These are phyloP conservation scores for Morpho deidamia DNA, from an alignment of 2,888 invertebrate species.

Conservation along the genomic window DNA sequence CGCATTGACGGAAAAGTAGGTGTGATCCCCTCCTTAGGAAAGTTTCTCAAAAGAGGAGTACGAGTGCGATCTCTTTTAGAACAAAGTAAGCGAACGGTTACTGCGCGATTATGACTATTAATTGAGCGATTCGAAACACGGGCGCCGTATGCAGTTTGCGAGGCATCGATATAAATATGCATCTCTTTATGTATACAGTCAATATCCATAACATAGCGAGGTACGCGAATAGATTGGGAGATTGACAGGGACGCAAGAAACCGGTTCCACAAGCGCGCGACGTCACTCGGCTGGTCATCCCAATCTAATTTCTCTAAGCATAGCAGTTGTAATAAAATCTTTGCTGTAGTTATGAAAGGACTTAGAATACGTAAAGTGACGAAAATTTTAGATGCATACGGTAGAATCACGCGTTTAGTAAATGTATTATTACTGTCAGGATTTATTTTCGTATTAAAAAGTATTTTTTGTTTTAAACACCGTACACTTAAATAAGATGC, in stretches of 20 bases:
- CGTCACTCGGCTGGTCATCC: slow-evolving; percentile 12
- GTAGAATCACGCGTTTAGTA: slow-evolving; percentile 23
- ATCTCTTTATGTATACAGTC: slow-evolving; percentile 1
- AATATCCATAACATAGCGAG: neutral
- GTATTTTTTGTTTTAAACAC: slow-evolving; percentile 31
- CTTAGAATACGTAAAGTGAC: slow-evolving; percentile 19
- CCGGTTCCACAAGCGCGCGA: neutral
- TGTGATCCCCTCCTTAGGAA: slow-evolving; percentile 23
- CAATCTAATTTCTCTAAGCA: slow-evolving; percentile 15
- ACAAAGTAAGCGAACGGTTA: neutral
- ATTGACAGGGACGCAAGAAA: neutral
- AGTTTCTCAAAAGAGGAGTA: slow-evolving; percentile 10
- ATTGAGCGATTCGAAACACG: slow-evolving; percentile 13
- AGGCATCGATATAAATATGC: slow-evolving; percentile 17
- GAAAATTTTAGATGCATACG: slow-evolving; percentile 15
- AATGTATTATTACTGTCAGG: neutral
- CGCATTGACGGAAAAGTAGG: slow-evolving; percentile 22
- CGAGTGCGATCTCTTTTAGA: slow-evolving; percentile 23
- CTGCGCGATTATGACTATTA: neutral
- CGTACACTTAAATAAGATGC: slow-evolving; percentile 35
- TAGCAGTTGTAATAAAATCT: slow-evolving; percentile 17
- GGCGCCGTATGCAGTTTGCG: slow-evolving; percentile 14
- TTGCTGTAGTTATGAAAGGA: slow-evolving; percentile 14
- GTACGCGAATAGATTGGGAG: neutral
- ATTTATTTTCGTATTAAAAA: slow-evolving; percentile 17